Evolutionary conservation across 2,888 invertebrate genomes (phyloP).

Genomic region (Scaptomyza cyrtandrae): DNA sequence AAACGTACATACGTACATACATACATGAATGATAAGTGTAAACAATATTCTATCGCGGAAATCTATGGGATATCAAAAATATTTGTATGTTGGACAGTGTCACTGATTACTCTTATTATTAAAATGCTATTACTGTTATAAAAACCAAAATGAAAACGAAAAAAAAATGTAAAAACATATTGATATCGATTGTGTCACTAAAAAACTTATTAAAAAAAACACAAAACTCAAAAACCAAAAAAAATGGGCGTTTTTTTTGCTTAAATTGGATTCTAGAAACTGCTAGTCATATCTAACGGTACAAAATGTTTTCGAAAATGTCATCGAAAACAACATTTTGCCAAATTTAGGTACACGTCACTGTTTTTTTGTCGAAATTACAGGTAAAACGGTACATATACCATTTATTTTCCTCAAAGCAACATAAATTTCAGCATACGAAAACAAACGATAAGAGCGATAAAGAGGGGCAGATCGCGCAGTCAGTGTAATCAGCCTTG

Average conservation of each 20-base stretch:
- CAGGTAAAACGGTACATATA: slow-evolving; percentile 4
- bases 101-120: slow-evolving; percentile 59
- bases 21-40: slow-evolving; percentile 1
- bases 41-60: slow-evolving; percentile 27
- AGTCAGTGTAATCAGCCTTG: slow-evolving; percentile 50
- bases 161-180: slow-evolving; percentile 45
- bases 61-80: slow-evolving; percentile 21
- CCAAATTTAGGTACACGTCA: slow-evolving; percentile 45
- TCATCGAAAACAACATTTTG: neutral
- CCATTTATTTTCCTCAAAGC: slow-evolving; percentile 25
- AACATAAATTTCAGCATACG: slow-evolving; percentile 7
- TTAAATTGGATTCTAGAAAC: slow-evolving; percentile 1
- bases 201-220: slow-evolving; percentile 39
- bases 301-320: neutral
- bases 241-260: slow-evolving; percentile 47
- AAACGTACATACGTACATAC: neutral
- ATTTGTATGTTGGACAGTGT: slow-evolving; percentile 42
- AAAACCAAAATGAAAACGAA: slow-evolving; percentile 20
- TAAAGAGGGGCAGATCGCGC: neutral
- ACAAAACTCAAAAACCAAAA: slow-evolving; percentile 7
- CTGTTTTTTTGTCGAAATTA: slow-evolving; percentile 24
- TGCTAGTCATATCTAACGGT: slow-evolving; percentile 11
- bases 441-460: slow-evolving; percentile 2
- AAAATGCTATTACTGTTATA: slow-evolving; percentile 76
- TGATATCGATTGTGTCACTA: slow-evolving; percentile 74